Percentiles rank a stretch among this genome's conserved stretches.
phyloP scores from a whole-genome alignment of 92 coral and sea anemone species.

The Heliopora coerulea region DNA sequence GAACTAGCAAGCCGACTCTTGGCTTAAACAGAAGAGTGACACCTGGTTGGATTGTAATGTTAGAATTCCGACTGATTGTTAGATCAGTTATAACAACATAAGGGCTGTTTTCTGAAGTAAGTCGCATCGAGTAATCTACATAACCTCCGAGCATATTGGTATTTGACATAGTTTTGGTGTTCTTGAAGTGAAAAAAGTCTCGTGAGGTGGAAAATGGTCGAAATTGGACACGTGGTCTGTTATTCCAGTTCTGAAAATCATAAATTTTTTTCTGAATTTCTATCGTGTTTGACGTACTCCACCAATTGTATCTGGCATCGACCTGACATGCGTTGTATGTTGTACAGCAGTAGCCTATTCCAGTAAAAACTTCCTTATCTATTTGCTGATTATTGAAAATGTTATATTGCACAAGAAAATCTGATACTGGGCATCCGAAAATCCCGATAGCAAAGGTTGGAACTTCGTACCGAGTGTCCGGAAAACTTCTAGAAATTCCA shows the following conservation, averaged over 20 bases:
- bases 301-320: conserved; percentile 58
- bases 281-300: conserved; percentile 41
- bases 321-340: not conserved
- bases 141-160: conserved; percentile 26
- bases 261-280: conserved; percentile 43
- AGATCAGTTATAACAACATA: conserved; percentile 55
- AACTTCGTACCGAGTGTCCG: not conserved
- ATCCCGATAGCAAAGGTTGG: not conserved
- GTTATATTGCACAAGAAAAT: conserved; percentile 34
- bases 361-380: conserved; percentile 46
- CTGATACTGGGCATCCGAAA: conserved; percentile 37
- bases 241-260: conserved; percentile 56
- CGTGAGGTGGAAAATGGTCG: conserved; percentile 38
- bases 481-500: not conserved
- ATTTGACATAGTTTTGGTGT: not conserved
- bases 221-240: conserved; percentile 40
- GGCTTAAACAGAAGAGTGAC: conserved; percentile 52
- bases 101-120: conserved; percentile 52
- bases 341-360: conserved; percentile 6
- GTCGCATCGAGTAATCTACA: conserved; percentile 36
- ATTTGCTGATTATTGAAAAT: conserved; percentile 44
- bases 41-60: conserved; percentile 59
- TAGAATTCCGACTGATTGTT: conserved; percentile 45
- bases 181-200: not conserved
- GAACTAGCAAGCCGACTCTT: conserved; percentile 53